These are phyloP conservation scores for Anguilla japonica DNA, from an alignment of 2,113 vertebrate species.

Conservation along the genomic window DNA sequence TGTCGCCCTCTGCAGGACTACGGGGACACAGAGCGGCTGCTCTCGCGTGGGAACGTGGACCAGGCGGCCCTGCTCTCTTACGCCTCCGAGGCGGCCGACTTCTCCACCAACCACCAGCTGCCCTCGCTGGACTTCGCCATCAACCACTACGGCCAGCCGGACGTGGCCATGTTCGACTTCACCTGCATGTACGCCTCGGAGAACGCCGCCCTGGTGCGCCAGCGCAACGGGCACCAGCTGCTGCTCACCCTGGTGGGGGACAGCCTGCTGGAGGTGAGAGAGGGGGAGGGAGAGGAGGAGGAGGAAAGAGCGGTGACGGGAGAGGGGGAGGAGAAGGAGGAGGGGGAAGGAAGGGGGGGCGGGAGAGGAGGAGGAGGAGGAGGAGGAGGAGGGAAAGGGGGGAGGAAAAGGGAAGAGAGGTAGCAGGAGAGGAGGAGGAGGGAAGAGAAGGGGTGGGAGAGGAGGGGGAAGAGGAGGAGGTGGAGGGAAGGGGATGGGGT, in stretches of 20 bases:
- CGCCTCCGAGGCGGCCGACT: constrained; percentile 85
- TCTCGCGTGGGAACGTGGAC: constrained; percentile 88
- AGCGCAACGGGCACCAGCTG: constrained; percentile 79
- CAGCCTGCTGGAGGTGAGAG: constrained; percentile 89
- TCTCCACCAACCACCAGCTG: constrained; percentile 90
- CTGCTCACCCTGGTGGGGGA: constrained; percentile 91
- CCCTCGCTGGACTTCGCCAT: constrained; percentile 90
- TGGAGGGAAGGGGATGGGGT: not conserved
- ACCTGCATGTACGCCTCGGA: constrained; percentile 96
- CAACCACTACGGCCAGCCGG: constrained; percentile 93
- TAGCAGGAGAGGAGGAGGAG: not conserved
- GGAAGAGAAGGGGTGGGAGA: not conserved
- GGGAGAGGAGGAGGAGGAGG: not conserved
- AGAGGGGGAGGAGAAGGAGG: not conserved
- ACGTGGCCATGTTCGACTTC: constrained; percentile 98
- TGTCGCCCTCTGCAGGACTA: constrained; percentile 74
- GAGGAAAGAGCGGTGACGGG: not conserved
- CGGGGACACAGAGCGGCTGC: constrained; percentile 81
- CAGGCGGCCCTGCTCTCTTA: constrained; percentile 88
- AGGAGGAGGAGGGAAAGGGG: not conserved
- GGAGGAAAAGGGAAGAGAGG: not conserved
- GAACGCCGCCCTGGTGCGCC: constrained; percentile 85
- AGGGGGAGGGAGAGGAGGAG: too few relatives aligned
- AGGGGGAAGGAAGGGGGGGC: not conserved
- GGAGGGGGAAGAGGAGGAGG: not conserved